Conservation (phyloP, 2,113 vertebrate genomes). For the Pedionomus torquatus region DNA sequence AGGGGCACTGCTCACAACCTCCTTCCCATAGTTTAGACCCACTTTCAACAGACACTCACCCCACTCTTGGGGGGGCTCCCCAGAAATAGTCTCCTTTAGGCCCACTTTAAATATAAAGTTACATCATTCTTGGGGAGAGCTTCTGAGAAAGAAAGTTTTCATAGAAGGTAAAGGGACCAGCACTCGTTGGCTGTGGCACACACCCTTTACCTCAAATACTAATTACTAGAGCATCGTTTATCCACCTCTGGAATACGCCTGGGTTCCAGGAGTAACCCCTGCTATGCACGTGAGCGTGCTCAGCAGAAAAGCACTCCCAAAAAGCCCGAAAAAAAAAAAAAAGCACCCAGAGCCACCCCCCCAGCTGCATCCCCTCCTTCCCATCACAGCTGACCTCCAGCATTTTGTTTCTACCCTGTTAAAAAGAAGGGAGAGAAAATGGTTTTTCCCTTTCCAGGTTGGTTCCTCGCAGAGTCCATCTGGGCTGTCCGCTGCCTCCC, state of each 20-base stretch:
- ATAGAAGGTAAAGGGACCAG: neutral
- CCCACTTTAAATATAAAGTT: neutral
- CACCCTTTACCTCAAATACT: rapidly evolving
- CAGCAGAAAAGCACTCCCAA: neutral
- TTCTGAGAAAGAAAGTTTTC: neutral
- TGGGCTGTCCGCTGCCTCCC: neutral
- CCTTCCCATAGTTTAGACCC: neutral
- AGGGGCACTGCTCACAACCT: rapidly evolving
- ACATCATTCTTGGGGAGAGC: neutral
- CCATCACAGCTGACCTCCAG: neutral
- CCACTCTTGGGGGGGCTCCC: neutral
- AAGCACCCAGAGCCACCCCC: neutral
- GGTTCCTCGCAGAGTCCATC: rapidly evolving
- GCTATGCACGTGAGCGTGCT: neutral
- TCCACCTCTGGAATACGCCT: neutral
- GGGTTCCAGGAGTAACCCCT: neutral
- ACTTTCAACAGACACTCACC: neutral
- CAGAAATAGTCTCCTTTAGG: neutral
- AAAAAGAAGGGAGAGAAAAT: neutral
- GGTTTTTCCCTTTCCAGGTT: rapidly evolving
- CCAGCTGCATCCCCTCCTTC: neutral
- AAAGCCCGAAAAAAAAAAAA: neutral
- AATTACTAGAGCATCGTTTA: rapidly evolving
- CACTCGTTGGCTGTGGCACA: rapidly evolving
- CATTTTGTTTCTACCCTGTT: neutral